These are phyloP conservation scores for Meandrusa payeni DNA, from an alignment of 2,888 invertebrate species.

Conservation along the genomic window DNA sequence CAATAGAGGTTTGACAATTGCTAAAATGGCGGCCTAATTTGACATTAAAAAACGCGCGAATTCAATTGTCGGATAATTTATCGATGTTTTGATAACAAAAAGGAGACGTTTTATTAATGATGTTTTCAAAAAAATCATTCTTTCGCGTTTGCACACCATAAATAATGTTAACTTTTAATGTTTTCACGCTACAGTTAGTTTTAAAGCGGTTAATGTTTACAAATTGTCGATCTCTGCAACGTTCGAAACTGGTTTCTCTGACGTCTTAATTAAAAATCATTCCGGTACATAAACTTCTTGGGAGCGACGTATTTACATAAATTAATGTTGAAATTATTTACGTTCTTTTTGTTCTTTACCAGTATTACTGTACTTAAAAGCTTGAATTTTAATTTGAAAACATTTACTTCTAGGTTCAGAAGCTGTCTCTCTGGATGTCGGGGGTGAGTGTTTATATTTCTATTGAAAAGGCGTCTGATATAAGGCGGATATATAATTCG, in stretches of 20 bases:
- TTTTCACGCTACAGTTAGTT: conserved; percentile 63
- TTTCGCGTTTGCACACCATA: conserved; percentile 52
- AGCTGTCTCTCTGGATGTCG: too few relatives aligned
- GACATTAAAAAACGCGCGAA: conserved; percentile 75
- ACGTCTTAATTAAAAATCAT: conserved; percentile 45
- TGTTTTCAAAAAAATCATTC: conserved; percentile 53
- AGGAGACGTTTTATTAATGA: conserved; percentile 63
- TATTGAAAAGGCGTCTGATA: too few relatives aligned
- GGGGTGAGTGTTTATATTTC: too few relatives aligned
- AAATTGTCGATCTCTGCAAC: conserved; percentile 41
- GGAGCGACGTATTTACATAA: conserved; percentile 20
- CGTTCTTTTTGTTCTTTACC: not conserved
- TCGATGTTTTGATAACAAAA: conserved; percentile 66
- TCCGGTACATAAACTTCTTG: conserved; percentile 48
- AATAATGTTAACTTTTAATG: conserved; percentile 53
- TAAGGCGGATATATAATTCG: too few relatives aligned
- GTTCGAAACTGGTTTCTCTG: conserved; percentile 43
- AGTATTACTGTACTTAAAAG: too few relatives aligned
- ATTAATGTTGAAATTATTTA: conserved; percentile 16
- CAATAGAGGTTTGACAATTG: conserved; percentile 54
- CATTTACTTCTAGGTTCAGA: too few relatives aligned
- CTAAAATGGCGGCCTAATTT: conserved; percentile 72
- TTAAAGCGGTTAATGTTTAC: conserved; percentile 58
- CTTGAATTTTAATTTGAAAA: too few relatives aligned
- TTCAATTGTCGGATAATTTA: conserved; percentile 75